Conservation (phyloP, 2,888 invertebrate genomes). For the Amphipyra tragopoginis region DNA sequence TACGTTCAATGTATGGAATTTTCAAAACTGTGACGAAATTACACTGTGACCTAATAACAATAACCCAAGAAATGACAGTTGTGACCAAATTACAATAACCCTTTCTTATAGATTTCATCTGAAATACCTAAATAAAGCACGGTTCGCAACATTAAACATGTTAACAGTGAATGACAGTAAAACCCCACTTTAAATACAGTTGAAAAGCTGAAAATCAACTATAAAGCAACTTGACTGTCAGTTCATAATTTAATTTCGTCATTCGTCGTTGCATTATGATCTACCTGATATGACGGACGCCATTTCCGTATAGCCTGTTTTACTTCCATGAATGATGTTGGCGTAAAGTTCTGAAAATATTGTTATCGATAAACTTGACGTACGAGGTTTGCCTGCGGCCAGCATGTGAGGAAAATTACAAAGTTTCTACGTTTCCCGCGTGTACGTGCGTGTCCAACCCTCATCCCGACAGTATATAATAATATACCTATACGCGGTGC, state of each 20-base stretch:
- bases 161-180: not conserved
- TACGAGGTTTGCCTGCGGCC: slow-evolving; percentile 17
- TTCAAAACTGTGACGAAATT: too few species aligned
- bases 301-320: slow-evolving; percentile 23
- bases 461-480: slow-evolving; percentile 2
- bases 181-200: not conserved
- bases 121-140: not conserved
- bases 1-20: too few species aligned
- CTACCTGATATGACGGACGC: not conserved
- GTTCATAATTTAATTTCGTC: slow-evolving; percentile 12
- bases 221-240: not conserved
- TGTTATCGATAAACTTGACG: slow-evolving; percentile 27
- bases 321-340: slow-evolving; percentile 12
- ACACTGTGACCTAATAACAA: too few species aligned
- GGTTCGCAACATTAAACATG: not conserved
- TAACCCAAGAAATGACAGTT: too few species aligned
- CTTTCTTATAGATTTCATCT: too few species aligned
- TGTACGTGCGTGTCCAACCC: slow-evolving; percentile 35
- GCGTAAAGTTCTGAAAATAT: slow-evolving; percentile 38
- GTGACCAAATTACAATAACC: too few species aligned
- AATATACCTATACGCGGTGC: not conserved
- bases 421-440: slow-evolving; percentile 22
- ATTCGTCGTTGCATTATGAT: slow-evolving; percentile 3
- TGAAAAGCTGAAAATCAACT: slow-evolving; percentile 13
- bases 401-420: slow-evolving; percentile 40